A percentile compares a stretch with the other conserved stretches of the same genome.
Evolutionary conservation across 2,797 vertebrate species (phyloP).

Genomic region (Zenarchopterus dispar): DNA sequence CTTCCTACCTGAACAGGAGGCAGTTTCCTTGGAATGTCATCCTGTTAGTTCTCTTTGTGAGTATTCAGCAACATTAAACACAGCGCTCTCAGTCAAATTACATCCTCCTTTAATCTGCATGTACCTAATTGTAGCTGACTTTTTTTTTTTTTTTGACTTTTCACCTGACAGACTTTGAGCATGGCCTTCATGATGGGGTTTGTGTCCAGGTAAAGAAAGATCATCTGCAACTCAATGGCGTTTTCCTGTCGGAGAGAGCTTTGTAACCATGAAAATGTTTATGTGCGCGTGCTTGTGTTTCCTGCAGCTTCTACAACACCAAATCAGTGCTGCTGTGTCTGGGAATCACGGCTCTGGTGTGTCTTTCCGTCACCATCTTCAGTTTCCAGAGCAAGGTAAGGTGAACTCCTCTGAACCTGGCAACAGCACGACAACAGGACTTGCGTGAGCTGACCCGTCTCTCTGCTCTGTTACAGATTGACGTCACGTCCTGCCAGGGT

Average conservation of each 20-base stretch:
- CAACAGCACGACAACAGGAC: not conserved
- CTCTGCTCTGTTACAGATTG: constrained; percentile 79
- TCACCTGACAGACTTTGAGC: constrained; percentile 75
- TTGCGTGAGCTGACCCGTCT: not conserved
- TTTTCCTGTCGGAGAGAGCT: not conserved
- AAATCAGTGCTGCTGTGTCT: constrained; percentile 91
- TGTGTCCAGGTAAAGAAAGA: constrained; percentile 77
- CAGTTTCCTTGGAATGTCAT: constrained; percentile 93
- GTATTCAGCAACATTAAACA: constrained; percentile 64
- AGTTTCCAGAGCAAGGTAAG: constrained; percentile 95
- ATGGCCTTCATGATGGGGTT: constrained; percentile 86
- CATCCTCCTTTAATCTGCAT: not conserved
- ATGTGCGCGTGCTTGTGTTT: not conserved
- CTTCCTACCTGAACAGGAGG: constrained; percentile 80
- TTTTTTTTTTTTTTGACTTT: constrained; percentile 1
- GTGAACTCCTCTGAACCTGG: not conserved
- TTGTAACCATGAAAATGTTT: not conserved
- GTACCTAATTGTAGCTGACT: not conserved
- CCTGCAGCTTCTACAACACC: constrained; percentile 91
- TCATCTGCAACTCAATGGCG: not conserved
- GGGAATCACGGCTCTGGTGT: constrained; percentile 91
- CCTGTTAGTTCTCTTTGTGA: constrained; percentile 91
- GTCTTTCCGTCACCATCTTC: constrained; percentile 91
- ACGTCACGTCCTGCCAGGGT: constrained; percentile 92
- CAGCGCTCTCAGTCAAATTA: not conserved